Evolutionary conservation across 2,888 invertebrate genomes (phyloP), one percentile per base, ranked within the genome.

Genomic region (Pachymerium ferrugineum): DNA sequence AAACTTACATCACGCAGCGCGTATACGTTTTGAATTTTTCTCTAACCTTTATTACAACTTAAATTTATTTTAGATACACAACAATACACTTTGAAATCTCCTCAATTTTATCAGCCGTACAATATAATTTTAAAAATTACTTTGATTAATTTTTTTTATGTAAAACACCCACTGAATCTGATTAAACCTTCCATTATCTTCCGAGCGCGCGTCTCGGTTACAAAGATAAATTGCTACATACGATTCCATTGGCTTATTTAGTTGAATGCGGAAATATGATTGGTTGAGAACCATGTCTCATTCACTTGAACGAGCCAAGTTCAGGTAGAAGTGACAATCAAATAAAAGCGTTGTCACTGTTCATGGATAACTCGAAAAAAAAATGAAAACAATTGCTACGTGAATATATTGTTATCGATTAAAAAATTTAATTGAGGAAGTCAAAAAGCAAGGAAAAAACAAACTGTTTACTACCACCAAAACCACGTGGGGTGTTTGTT

Each of bases 191-290:
- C 71, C 35, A 74, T 70, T 70, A 74, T 74, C 74, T 70, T 74
- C 74, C 30, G 33, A n/a, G 38, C 25, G 29, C 28, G 38, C 69
- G 70, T 33, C 42, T 70, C 35, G 16, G 70, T 74, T 74, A 70
- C 74, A 68, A 73, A 68, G 72, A 73, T 73, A 73, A 75, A 75
- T 74, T 75, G 74, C 72, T 69, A 70, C 72, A 73, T 67, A 73
- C 54, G 35, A 72, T 75, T 73, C 30, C 35, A 75, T 75, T 75
- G 75, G 75, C 68, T 75, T 75, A 75, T 75, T 75, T 73, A 73
- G 72, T 70, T 73, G 70, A 75, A 70, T 75, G 75, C 42, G 70
- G 67, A 29, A 42, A 47, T 70, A 16, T 70, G 69, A 74, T 74
- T 74, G 74, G 74, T 29, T 42, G 29, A 30, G 33, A 54, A 30